Evolutionary conservation across 1,140 invertebrate genomes (phyloP).

Genomic region (Sitobion miscanthi): DNA sequence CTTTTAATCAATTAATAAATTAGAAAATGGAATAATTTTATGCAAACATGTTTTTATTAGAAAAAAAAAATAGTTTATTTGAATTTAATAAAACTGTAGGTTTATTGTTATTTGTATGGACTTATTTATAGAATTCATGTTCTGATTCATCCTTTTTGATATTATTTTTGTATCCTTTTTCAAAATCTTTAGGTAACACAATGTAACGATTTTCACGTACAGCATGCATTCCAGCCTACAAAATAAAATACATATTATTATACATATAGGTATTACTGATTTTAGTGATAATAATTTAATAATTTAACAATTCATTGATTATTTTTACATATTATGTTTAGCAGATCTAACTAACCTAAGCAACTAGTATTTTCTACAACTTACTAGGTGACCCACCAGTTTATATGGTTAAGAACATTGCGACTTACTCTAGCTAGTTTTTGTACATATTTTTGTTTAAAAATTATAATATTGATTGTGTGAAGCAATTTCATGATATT

Average conservation of each 20-base stretch:
- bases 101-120: not conserved
- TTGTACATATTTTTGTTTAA: too few relatives aligned
- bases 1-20: not conserved
- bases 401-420: too few relatives aligned
- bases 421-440: too few relatives aligned
- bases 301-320: too few relatives aligned
- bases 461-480: too few relatives aligned
- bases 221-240: conserved; percentile 87
- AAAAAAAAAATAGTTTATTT: not conserved
- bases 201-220: conserved; percentile 99
- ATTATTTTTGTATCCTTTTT: conserved; percentile 99
- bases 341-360: not conserved
- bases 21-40: not conserved
- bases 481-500: too few relatives aligned
- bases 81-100: not conserved
- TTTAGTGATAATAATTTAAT: not conserved
- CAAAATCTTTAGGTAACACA: conserved; percentile 98
- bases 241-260: conserved; percentile 55
- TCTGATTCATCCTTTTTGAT: conserved; percentile 99
- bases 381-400: not conserved
- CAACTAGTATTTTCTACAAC: not conserved
- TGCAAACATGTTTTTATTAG: not conserved
- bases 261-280: not conserved
- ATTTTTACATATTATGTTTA: too few relatives aligned
- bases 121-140: conserved; percentile 99